phyloP scores from a whole-genome alignment of 2,797 vertebrate species.

The Pantherophis alleghaniensis region DNA sequence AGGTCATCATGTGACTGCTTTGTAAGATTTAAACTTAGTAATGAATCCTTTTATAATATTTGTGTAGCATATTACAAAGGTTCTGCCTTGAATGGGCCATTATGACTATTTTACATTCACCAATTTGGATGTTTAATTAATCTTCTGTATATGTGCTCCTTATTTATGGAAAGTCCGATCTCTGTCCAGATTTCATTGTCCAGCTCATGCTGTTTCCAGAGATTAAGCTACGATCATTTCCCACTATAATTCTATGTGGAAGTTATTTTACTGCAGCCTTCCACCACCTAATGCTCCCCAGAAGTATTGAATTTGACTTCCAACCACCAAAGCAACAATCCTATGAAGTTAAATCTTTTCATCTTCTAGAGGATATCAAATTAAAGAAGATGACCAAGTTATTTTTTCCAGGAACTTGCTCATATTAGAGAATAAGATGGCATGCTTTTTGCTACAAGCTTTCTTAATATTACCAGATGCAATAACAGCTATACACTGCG shows the following conservation, averaged over 20 bases:
- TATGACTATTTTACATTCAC: background rate
- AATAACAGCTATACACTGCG: background rate
- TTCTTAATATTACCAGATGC: background rate
- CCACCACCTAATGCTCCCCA: background rate
- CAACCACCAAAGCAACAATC: background rate
- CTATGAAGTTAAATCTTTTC: background rate
- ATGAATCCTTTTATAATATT: background rate
- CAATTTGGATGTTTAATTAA: background rate
- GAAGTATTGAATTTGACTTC: background rate
- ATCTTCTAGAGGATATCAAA: background rate
- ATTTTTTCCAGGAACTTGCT: background rate
- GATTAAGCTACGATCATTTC: background rate
- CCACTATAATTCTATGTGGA: background rate
- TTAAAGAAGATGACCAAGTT: background rate
- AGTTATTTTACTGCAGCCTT: background rate
- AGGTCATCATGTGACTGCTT: background rate
- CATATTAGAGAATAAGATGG: background rate
- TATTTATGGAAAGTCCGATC: background rate
- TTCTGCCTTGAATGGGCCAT: background rate
- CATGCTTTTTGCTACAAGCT: background rate
- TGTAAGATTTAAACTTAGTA: background rate
- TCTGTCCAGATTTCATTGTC: background rate
- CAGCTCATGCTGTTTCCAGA: background rate
- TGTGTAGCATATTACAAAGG: background rate
- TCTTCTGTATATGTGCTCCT: background rate